A percentile compares a stretch with the other conserved stretches of the same genome.
Evolutionary conservation across 2,797 vertebrate genomes (phyloP).

Genomic region (Lepidocolaptes lacrymiger): DNA sequence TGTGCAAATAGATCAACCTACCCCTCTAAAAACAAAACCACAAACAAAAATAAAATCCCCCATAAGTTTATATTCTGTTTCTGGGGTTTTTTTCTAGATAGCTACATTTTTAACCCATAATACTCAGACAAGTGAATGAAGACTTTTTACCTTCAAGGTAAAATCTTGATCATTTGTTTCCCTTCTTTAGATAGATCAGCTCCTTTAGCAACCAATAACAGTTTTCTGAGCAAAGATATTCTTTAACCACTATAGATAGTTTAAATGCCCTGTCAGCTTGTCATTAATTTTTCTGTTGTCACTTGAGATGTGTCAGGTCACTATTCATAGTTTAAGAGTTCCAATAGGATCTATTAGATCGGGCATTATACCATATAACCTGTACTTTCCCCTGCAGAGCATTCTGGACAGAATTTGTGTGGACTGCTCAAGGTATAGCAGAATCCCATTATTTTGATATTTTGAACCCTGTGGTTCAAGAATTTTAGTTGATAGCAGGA

Average conservation of each 20-base stretch:
- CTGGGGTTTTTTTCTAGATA: background rate
- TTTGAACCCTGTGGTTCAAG: background rate
- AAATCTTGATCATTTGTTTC: background rate
- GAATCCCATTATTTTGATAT: background rate
- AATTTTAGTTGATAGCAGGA: background rate
- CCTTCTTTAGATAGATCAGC: background rate
- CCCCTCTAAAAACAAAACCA: background rate
- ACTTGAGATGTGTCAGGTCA: background rate
- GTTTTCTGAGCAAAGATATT: background rate
- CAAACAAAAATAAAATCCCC: background rate
- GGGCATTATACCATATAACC: background rate
- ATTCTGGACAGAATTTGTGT: fast-evolving
- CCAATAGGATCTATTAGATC: background rate
- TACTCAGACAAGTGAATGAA: background rate
- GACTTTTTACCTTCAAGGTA: background rate
- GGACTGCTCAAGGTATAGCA: background rate
- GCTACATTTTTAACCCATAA: background rate
- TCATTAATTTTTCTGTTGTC: background rate
- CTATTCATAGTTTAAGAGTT: background rate
- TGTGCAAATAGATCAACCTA: background rate
- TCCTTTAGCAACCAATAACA: background rate
- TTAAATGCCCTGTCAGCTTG: background rate
- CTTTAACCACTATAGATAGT: background rate
- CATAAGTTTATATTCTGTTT: background rate
- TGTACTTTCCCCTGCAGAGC: background rate